A percentile compares a stretch with the other conserved stretches of the same genome.
Evolutionary conservation across 2,797 vertebrate genomes (phyloP).

Genomic region (Acanthurus tractus): DNA sequence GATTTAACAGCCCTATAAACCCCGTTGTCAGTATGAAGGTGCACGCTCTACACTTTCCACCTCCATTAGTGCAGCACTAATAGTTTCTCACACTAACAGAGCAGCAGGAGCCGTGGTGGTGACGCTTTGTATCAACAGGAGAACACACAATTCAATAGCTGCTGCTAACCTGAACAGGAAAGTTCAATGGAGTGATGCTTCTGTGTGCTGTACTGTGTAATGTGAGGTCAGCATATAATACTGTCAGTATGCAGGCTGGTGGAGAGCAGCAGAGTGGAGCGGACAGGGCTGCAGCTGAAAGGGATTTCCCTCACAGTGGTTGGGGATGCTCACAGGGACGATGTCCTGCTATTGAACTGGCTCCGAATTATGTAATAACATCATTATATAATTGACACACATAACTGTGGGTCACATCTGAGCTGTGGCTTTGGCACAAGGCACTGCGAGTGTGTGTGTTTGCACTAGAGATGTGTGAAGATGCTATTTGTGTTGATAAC

Average conservation of each 20-base stretch:
- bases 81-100: slow-evolving; percentile 41
- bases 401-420: slow-evolving; percentile 37
- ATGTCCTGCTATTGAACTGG: slow-evolving; percentile 31
- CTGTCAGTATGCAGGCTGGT: slow-evolving; percentile 40
- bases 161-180: slow-evolving; percentile 58
- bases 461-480: background rate
- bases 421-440: slow-evolving; percentile 25
- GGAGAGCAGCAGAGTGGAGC: slow-evolving; percentile 20
- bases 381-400: slow-evolving; percentile 55
- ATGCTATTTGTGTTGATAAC: slow-evolving; percentile 19
- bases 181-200: slow-evolving; percentile 58
- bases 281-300: slow-evolving; percentile 39
- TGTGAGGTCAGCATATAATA: slow-evolving; percentile 60
- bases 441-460: slow-evolving; percentile 1
- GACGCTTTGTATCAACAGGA: slow-evolving; percentile 38
- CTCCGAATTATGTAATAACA: slow-evolving; percentile 46
- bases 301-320: slow-evolving; percentile 58
- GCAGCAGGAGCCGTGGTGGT: slow-evolving; percentile 47
- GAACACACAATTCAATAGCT: slow-evolving; percentile 45
- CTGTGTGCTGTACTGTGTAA: slow-evolving; percentile 56
- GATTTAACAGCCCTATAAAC: slow-evolving; percentile 23
- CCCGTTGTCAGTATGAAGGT: slow-evolving; percentile 2
- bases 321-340: slow-evolving; percentile 26
- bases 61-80: slow-evolving; percentile 34
- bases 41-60: slow-evolving; percentile 11